Percentiles rank a stretch among this genome's conserved stretches.
These are phyloP conservation scores for Myotis brandtii DNA, from an alignment of 2,113 vertebrate genomes.

Conservation along the genomic window DNA sequence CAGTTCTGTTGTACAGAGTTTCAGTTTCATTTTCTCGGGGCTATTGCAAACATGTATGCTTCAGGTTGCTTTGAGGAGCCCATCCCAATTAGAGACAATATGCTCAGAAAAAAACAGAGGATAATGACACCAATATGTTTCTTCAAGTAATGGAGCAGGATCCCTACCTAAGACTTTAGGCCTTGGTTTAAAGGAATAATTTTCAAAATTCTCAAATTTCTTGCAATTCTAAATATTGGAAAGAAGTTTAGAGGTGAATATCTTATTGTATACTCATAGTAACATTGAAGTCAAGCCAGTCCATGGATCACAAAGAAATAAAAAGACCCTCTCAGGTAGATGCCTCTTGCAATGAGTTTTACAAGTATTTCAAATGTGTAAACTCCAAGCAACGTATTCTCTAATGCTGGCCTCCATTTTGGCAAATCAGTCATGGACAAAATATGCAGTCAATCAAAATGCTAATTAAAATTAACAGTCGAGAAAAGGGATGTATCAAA, in stretches of 20 bases:
- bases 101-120: slow-evolving; percentile 89
- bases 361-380: slow-evolving; percentile 92
- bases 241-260: not conserved
- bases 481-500: slow-evolving; percentile 36
- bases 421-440: slow-evolving; percentile 35
- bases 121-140: slow-evolving; percentile 90
- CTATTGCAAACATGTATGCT: slow-evolving; percentile 87
- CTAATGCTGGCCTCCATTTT: not conserved
- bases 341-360: slow-evolving; percentile 91
- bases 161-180: slow-evolving; percentile 88
- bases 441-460: slow-evolving; percentile 64
- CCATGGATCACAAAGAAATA: slow-evolving; percentile 93
- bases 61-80: slow-evolving; percentile 91
- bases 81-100: slow-evolving; percentile 92
- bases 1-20: slow-evolving; percentile 67
- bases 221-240: not conserved
- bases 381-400: slow-evolving; percentile 91
- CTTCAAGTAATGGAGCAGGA: slow-evolving; percentile 91
- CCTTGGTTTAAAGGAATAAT: slow-evolving; percentile 84
- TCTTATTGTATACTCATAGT: slow-evolving; percentile 80
- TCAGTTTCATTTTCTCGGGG: slow-evolving; percentile 70
- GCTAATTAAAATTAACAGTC: slow-evolving; percentile 56
- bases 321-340: slow-evolving; percentile 87
- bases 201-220: slow-evolving; percentile 77
- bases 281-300: slow-evolving; percentile 93